These are phyloP conservation scores for Gobionotothen gibberifrons DNA, from an alignment of 2,797 vertebrate genomes.

Conservation along the genomic window DNA sequence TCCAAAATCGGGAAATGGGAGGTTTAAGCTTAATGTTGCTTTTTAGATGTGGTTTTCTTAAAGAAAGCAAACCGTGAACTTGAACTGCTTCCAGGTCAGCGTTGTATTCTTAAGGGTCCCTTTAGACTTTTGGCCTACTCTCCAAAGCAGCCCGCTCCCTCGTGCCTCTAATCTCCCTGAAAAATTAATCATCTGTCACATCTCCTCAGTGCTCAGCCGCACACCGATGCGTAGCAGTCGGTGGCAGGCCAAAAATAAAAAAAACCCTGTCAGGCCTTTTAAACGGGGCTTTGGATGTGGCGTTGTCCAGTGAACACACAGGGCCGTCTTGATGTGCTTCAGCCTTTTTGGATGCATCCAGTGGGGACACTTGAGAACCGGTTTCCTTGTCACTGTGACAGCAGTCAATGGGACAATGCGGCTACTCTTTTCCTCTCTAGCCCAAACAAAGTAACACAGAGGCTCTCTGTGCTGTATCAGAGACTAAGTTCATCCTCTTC, in stretches of 20 bases:
- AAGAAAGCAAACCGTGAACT: conserved; percentile 29
- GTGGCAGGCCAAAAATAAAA: conserved; percentile 37
- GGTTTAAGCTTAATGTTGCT: not conserved
- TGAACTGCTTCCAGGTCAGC: conserved; percentile 23
- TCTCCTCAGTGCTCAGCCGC: conserved; percentile 69
- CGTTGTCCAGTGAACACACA: conserved; percentile 48
- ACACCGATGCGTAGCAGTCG: conserved; percentile 61
- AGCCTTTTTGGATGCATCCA: conserved; percentile 66
- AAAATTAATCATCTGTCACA: conserved; percentile 85
- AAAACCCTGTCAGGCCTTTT: conserved; percentile 43
- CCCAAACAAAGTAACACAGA: conserved; percentile 65
- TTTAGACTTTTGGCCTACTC: conserved; percentile 45
- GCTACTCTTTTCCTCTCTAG: conserved; percentile 67
- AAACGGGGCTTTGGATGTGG: conserved; percentile 51
- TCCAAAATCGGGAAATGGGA: no score
- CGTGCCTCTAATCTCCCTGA: conserved; percentile 73
- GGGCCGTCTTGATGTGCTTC: conserved; percentile 65
- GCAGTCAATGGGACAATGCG: conserved; percentile 71
- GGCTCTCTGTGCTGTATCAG: conserved; percentile 63
- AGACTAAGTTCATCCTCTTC: conserved; percentile 67
- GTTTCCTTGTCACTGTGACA: conserved; percentile 71
- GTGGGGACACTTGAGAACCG: conserved; percentile 70
- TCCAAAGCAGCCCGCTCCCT: conserved; percentile 38
- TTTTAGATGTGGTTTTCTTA: not conserved
- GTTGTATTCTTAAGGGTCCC: conserved; percentile 54